A percentile compares a stretch with the other conserved stretches of the same genome.
These are phyloP conservation scores for Lochmaea crataegi DNA, from an alignment of 2,888 invertebrate genomes.

Conservation along the genomic window DNA sequence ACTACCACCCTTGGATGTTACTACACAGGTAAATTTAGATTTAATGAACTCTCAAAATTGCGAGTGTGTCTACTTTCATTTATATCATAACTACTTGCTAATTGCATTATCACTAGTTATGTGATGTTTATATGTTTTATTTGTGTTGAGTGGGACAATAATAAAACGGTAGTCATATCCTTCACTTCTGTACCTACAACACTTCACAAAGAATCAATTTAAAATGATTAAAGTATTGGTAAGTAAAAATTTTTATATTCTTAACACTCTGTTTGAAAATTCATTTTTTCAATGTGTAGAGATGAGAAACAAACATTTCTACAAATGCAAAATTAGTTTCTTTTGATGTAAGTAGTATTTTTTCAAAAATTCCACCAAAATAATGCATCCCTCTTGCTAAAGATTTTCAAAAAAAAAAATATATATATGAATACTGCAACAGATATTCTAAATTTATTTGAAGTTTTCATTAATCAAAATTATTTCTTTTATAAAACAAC, in stretches of 20 bases:
- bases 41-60: neutral
- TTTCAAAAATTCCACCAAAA: no score
- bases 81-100: neutral
- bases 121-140: neutral
- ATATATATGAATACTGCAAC: no score
- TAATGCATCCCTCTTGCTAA: no score
- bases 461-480: no score
- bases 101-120: conserved; percentile 11
- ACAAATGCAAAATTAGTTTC: no score
- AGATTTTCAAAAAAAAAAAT: no score
- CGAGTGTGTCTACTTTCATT: neutral
- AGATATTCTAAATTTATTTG: no score
- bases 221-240: conserved; percentile 4
- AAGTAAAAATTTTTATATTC: neutral
- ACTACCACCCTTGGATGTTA: neutral
- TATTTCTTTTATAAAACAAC: no score
- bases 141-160: neutral
- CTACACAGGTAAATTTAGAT: neutral
- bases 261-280: no score
- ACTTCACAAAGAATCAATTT: neutral
- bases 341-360: no score
- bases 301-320: no score
- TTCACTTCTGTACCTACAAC: neutral
- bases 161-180: neutral
- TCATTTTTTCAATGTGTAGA: no score